Conservation (phyloP, 2,113 vertebrate species). For the Ptychochromis oligacanthus region DNA sequence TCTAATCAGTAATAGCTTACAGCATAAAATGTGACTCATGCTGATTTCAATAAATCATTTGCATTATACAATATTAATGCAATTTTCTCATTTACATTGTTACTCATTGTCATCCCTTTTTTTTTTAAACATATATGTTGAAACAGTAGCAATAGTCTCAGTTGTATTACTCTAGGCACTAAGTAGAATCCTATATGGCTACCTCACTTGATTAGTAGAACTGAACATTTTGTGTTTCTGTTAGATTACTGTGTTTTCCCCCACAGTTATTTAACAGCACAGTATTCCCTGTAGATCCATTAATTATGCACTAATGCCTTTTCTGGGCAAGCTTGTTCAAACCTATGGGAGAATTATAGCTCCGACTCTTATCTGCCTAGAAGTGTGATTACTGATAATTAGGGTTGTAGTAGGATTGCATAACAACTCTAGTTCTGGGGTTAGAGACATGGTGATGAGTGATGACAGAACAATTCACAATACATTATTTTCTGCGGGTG, state of each 20-base stretch:
- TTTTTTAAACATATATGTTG: neutral
- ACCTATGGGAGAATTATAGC: constrained; percentile 12
- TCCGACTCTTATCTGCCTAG: neutral
- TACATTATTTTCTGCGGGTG: neutral
- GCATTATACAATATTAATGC: neutral
- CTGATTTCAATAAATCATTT: neutral
- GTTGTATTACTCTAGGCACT: neutral
- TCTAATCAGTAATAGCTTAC: rapidly evolving
- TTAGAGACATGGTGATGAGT: neutral
- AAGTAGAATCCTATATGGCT: constrained; percentile 17
- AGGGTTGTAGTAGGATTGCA: neutral
- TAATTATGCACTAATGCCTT: constrained; percentile 44
- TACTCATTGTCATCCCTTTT: neutral
- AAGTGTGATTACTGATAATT: constrained; percentile 20
- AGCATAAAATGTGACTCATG: neutral
- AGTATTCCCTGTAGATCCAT: constrained; percentile 12
- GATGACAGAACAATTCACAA: neutral
- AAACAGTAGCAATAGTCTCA: neutral
- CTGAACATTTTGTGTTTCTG: constrained; percentile 30
- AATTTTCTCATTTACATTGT: neutral
- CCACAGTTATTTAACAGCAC: constrained; percentile 36
- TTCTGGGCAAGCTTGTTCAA: constrained; percentile 28
- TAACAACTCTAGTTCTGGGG: neutral
- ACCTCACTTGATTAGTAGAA: constrained; percentile 31
- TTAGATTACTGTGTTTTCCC: constrained; percentile 17